Base-by-base conservation (phyloP, 2,113 vertebrate species). In the Cynoglossus semilaevis region DNA sequence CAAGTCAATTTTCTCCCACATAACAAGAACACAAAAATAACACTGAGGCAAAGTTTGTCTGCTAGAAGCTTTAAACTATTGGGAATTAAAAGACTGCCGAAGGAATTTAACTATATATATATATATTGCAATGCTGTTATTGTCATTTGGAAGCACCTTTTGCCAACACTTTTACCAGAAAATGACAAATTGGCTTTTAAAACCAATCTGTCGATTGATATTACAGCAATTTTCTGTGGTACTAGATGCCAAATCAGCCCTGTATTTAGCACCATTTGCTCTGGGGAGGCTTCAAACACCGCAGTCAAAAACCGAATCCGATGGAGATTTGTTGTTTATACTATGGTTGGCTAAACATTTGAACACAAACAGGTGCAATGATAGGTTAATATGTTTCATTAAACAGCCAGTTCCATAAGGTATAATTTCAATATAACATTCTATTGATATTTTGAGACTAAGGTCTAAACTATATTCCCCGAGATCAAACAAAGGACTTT, bases 151-250 rank as follows among this genome's bases (percentile, higher is more conserved):
- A 61, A 0, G 1, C 1, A 12, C 22, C 22, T 56, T n/a, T 19
- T 4, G 55, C 34, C 15, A 6, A 8, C 5, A 57, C 12, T 8
- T 36, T 63, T 59, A 62, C 11, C 58, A 52, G 17, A 18, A 22
- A 22, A 15, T 10, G 15, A 35, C 9, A 29, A 35, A n/a, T 29
- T 15, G 9, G 57, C 51, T 68, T 70, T 74, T 58, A 62, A 29
- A 40, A 48, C n/a, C 36, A 42, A 56, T 60, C 51, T 65, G 46
- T 45, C 49, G 11, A 35, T 19, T 72, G 40, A 45, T 58, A 73
- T 70, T 42, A 53, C 19, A 55, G 41, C 22, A 61, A 72, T 65
- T 63, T 67, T 15, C 50, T 51, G 16, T 51, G 35, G 51, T 55
- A 64, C 35, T 49, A 48, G 40, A 51, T 54, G 54, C 19, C 22